Base-by-base conservation (phyloP, 2,888 invertebrate genomes). In the Cheilosia scutellata region DNA sequence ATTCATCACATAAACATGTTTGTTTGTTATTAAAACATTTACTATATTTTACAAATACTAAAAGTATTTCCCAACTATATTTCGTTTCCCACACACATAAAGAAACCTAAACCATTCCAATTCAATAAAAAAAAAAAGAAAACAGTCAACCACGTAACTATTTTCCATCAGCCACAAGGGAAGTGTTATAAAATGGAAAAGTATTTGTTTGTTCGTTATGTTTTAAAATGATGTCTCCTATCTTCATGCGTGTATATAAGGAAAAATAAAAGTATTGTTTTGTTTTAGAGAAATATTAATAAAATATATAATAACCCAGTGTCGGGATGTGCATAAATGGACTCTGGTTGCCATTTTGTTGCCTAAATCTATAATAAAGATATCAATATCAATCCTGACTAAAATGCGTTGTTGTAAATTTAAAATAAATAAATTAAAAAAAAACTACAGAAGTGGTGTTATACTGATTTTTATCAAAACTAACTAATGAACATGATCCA, bases 201-300 rank as follows among this genome's bases (percentile, higher is more conserved):
- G 62, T 65, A n/a, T 49, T 83, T 72, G 53, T 66, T 80, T 72
- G 71, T 62, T 33, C 33, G 16, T 65, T 65, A 55, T 79, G 47
- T 62, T 78, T 68, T 63, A n/a, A 62, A 55, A 63, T 37, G 13
- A 47, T 44, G 6, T 31, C 40, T 44, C 25, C 53, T 20, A 33
- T 76, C 53, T 51, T 62, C 55, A 60, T 76, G 80, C 65, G 75
- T 84, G 84, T 84, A 84, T 66, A 84, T 84, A 80, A 84, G 53
- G 63, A 71, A 71, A 63, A 55, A 37, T 37, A 49, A 74, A 75
- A 84, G 71, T 71, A 71, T 71, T 71, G 65, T 71, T 84, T 84
- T 70, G 70, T 80, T 84, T 9, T 66, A 79, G 58, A 70, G 16
- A 70, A 66, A 44, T 78, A 74, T 74, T 33, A 55, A 65, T 77